Percentiles rank a stretch among this genome's conserved stretches.
Evolutionary conservation across 2,888 invertebrate species (phyloP).

Genomic region (Nipponacmea schrenckii): DNA sequence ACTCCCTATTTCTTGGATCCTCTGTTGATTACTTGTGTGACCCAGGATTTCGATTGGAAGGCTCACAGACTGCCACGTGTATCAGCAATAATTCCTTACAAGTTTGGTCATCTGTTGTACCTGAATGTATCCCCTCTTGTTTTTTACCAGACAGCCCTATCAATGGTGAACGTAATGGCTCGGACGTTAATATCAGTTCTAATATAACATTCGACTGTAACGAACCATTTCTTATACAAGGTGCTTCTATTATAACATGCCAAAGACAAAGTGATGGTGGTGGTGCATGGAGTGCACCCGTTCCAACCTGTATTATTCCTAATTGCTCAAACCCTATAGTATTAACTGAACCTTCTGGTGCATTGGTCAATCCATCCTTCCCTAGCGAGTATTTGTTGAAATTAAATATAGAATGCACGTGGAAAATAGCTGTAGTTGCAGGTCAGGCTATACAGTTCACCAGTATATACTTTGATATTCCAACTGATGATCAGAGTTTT

Average conservation of each 20-base stretch:
- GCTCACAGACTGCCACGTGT: background rate
- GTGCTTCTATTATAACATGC: constrained; percentile 3
- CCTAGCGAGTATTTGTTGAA: background rate
- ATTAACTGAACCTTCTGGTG: constrained; percentile 9
- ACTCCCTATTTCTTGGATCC: background rate
- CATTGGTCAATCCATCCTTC: constrained; percentile 18
- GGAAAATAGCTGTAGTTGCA: constrained; percentile 14
- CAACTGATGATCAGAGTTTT: background rate
- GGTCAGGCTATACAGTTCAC: background rate
- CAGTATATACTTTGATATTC: constrained; percentile 1
- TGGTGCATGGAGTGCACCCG: constrained; percentile 8
- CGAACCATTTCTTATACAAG: constrained; percentile 3
- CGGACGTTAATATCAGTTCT: background rate
- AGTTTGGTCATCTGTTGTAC: background rate
- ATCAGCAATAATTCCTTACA: background rate
- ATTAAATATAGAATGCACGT: constrained; percentile 6
- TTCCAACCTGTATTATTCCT: constrained; percentile 18
- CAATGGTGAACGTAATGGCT: background rate
- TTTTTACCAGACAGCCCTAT: background rate
- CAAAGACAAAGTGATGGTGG: background rate
- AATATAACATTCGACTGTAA: constrained; percentile 2
- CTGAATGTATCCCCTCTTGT: background rate
- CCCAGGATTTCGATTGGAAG: constrained; percentile 6
- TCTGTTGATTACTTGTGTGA: constrained; percentile 9
- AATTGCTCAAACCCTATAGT: constrained; percentile 11